These are phyloP conservation scores for Dipodomys stephensi DNA, from an alignment of 2,113 vertebrate genomes.

Conservation along the genomic window DNA sequence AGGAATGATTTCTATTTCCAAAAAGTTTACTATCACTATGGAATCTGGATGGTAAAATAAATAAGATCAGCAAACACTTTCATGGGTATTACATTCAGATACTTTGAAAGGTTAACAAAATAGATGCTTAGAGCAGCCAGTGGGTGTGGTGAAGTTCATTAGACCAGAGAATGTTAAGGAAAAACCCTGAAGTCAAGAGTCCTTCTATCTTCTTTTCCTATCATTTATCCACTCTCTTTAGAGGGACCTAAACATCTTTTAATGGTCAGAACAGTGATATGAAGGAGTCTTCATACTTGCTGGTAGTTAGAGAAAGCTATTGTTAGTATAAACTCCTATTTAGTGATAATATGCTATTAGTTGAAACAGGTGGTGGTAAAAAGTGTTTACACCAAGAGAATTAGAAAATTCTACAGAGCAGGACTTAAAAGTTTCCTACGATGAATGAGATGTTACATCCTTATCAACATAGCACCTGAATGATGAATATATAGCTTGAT, in stretches of 20 bases:
- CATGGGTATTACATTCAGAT: neutral
- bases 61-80: neutral
- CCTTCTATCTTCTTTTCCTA: neutral
- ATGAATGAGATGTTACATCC: neutral
- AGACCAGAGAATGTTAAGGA: neutral
- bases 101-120: neutral
- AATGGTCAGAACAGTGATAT: neutral
- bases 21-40: neutral
- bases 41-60: neutral
- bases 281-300: neutral
- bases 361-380: neutral
- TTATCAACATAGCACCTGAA: neutral
- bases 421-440: neutral
- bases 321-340: conserved; percentile 6
- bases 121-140: neutral
- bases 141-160: neutral
- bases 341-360: neutral
- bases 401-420: neutral
- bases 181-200: neutral
- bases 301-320: neutral
- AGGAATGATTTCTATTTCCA: neutral
- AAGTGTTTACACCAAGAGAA: neutral
- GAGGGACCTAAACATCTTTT: neutral
- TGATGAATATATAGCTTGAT: neutral
- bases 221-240: neutral